A percentile compares a stretch with the other conserved stretches of the same genome.
Evolutionary conservation across 2,797 vertebrate genomes (phyloP).

Genomic region (Chaenodraco wilsoni): DNA sequence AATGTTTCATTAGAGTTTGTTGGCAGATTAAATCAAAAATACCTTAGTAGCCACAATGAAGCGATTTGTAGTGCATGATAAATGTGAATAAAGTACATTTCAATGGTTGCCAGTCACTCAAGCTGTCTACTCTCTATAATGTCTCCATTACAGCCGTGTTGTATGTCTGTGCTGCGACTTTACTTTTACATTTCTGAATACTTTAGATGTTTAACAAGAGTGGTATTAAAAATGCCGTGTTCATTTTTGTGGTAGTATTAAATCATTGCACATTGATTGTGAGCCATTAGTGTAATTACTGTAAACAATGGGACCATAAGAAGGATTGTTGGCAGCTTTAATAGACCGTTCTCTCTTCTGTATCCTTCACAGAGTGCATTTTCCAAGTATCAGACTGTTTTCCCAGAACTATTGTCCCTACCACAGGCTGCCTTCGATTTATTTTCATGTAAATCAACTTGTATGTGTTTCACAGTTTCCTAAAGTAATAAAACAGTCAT

Average conservation of each 20-base stretch:
- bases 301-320: conserved; percentile 8
- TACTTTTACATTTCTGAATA: conserved; percentile 18
- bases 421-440: neutral
- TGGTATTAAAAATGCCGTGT: conserved; percentile 17
- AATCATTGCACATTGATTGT: conserved; percentile 39
- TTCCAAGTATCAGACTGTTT: neutral
- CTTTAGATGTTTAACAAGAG: conserved; percentile 17
- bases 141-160: conserved; percentile 23
- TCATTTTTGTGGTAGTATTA: conserved; percentile 30
- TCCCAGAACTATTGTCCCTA: neutral
- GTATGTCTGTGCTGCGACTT: neutral
- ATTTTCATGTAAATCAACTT: neutral
- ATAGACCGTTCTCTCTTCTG: neutral
- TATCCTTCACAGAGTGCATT: neutral
- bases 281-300: conserved; percentile 40
- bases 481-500: no score
- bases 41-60: conserved; percentile 25
- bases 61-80: conserved; percentile 27
- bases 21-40: conserved; percentile 14
- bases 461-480: neutral
- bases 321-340: conserved; percentile 1
- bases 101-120: conserved; percentile 28
- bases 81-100: conserved; percentile 14
- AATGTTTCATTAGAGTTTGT: conserved; percentile 6
- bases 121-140: conserved; percentile 7